phyloP scores from a whole-genome alignment of 2,797 vertebrate genomes.

The Hemitrygon akajei region DNA sequence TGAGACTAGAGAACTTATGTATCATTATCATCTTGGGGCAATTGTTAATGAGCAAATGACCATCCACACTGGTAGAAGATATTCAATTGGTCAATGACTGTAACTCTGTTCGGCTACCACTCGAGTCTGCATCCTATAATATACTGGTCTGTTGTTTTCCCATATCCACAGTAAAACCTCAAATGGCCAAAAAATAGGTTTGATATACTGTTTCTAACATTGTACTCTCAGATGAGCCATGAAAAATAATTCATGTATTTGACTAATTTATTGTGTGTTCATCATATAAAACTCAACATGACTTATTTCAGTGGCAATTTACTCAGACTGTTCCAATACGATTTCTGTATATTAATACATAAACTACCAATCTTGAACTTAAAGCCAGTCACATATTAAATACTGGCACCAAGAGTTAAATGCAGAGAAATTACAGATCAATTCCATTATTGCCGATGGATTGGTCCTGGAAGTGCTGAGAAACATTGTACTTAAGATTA shows the following conservation, averaged over 20 bases:
- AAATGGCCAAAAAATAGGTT: neutral
- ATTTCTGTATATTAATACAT: neutral
- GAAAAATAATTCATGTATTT: neutral
- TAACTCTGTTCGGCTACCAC: too few relatives aligned
- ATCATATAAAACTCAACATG: conserved; percentile 28
- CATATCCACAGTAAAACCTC: too few relatives aligned
- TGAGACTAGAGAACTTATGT: too few relatives aligned
- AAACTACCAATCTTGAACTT: neutral
- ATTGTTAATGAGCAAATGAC: too few relatives aligned
- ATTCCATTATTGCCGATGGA: neutral
- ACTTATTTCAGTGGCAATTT: conserved; percentile 22
- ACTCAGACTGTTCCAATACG: neutral
- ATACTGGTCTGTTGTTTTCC: too few relatives aligned
- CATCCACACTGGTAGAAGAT: too few relatives aligned
- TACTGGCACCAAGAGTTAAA: conserved; percentile 21
- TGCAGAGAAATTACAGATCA: neutral
- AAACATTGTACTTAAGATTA: neutral
- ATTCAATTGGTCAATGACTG: too few relatives aligned
- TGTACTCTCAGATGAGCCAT: neutral
- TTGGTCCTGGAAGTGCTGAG: neutral
- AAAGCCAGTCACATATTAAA: neutral
- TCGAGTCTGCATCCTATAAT: too few relatives aligned
- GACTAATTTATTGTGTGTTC: conserved; percentile 24
- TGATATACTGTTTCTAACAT: neutral
- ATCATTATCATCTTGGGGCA: too few relatives aligned